A percentile compares a stretch with the other conserved stretches of the same genome.
These are phyloP conservation scores for Dichetophora obliterata DNA, from an alignment of 2,888 invertebrate species.

Conservation along the genomic window DNA sequence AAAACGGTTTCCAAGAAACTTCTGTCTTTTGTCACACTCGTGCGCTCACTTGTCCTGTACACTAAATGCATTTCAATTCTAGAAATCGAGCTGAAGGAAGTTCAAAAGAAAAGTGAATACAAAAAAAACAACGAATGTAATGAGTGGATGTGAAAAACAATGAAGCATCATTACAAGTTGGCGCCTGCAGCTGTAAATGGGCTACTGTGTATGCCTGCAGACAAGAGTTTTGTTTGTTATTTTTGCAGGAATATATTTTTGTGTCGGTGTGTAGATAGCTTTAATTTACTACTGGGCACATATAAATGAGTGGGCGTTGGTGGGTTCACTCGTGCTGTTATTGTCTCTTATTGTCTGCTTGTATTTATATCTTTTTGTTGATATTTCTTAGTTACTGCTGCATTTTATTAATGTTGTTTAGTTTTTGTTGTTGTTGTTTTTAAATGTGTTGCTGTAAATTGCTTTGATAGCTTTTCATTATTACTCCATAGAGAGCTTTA, in stretches of 20 bases:
- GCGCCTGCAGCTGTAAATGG: constrained; percentile 11
- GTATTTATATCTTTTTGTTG: neutral
- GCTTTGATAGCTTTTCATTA: neutral
- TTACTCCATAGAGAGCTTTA: too few relatives aligned
- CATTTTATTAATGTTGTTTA: neutral
- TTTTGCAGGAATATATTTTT: constrained; percentile 19
- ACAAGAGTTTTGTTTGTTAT: neutral
- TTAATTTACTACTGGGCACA: constrained; percentile 6
- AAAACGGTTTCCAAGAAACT: too few relatives aligned
- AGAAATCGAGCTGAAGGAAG: neutral
- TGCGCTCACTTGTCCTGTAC: too few relatives aligned
- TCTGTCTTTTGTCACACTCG: too few relatives aligned
- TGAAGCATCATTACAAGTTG: neutral
- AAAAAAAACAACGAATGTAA: neutral
- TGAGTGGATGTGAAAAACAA: too few relatives aligned
- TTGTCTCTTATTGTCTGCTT: neutral
- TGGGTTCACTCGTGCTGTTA: neutral
- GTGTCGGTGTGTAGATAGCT: constrained; percentile 16
- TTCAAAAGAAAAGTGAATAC: neutral
- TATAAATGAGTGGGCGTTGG: constrained; percentile 22
- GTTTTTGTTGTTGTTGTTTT: constrained; percentile 6
- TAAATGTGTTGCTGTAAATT: neutral
- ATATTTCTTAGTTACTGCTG: neutral
- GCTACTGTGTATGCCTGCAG: neutral
- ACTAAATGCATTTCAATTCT: neutral